phyloP scores from a whole-genome alignment of 2,888 invertebrate species.

The Eristalinus aeneus region DNA sequence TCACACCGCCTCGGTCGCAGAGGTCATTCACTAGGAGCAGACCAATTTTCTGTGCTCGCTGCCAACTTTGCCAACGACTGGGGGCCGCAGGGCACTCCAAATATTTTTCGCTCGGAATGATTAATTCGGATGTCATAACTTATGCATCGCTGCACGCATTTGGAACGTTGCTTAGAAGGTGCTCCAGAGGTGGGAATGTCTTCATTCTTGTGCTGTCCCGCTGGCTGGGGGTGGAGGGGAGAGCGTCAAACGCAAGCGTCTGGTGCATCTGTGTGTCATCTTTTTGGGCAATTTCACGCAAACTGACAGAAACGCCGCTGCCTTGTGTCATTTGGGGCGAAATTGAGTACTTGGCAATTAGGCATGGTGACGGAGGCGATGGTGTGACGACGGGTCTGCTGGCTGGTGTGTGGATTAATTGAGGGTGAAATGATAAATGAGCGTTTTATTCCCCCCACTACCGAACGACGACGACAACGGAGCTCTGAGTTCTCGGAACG shows the following conservation, averaged over 20 bases:
- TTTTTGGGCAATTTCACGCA: conserved; percentile 64
- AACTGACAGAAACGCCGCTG: conserved; percentile 47
- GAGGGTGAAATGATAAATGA: conserved; percentile 70
- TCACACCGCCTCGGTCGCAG: conserved; percentile 36
- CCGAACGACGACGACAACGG: conserved; percentile 13
- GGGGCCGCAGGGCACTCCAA: conserved; percentile 7
- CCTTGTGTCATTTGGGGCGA: conserved; percentile 57
- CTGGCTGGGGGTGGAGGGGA: neutral
- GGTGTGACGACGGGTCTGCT: conserved; percentile 52
- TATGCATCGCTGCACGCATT: conserved; percentile 36
- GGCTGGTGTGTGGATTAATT: conserved; percentile 65
- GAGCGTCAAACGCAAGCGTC: conserved; percentile 25
- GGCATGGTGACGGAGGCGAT: conserved; percentile 64
- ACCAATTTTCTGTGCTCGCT: conserved; percentile 61
- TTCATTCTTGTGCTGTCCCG: neutral
- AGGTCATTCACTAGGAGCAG: conserved; percentile 61
- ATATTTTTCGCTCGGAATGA: conserved; percentile 47
- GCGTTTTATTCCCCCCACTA: conserved; percentile 38
- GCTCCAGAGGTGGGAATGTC: neutral
- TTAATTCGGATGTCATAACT: conserved; percentile 45
- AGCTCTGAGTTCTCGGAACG: conserved; percentile 50
- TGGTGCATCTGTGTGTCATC: conserved; percentile 61
- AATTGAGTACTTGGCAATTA: conserved; percentile 70
- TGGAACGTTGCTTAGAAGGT: conserved; percentile 21
- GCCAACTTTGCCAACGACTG: conserved; percentile 41